phyloP scores from a whole-genome alignment of 2,113 vertebrate genomes.

The Hymenochirus boettgeri region DNA sequence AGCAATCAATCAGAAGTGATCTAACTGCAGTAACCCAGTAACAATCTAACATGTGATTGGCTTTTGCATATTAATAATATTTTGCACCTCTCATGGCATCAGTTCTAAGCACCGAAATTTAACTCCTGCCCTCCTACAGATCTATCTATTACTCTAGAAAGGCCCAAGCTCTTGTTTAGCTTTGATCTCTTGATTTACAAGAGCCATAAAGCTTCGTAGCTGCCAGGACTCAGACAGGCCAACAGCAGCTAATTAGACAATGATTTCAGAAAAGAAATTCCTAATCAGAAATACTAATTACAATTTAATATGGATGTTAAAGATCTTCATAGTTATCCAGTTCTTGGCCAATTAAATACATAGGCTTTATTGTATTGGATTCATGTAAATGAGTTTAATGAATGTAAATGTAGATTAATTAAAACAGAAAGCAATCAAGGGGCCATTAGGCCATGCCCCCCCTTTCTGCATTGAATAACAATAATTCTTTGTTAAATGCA shows the following conservation, averaged over 20 bases:
- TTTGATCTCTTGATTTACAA: conserved; percentile 30
- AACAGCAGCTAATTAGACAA: conserved; percentile 69
- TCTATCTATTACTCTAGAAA: not conserved
- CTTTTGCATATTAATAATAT: too few relatives aligned
- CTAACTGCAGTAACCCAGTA: too few relatives aligned
- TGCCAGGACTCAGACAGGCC: conserved; percentile 49
- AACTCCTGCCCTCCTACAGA: not conserved
- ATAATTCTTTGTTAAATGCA: conserved; percentile 38
- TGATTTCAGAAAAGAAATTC: conserved; percentile 73
- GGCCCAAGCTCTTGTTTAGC: not conserved
- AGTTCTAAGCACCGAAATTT: too few relatives aligned
- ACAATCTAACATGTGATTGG: too few relatives aligned
- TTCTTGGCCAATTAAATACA: conserved; percentile 65
- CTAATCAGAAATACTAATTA: conserved; percentile 76
- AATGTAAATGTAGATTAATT: conserved; percentile 73
- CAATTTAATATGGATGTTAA: conserved; percentile 73
- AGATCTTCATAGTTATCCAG: conserved; percentile 64
- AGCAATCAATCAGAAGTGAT: too few relatives aligned
- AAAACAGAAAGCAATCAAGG: conserved; percentile 59
- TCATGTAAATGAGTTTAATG: conserved; percentile 72
- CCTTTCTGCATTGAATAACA: conserved; percentile 56
- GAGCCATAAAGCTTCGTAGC: conserved; percentile 4
- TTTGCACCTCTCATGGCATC: too few relatives aligned
- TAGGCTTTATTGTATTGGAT: conserved; percentile 61
- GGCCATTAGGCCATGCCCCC: conserved; percentile 46